Conservation (phyloP, 2,888 invertebrate species). For the Pantelozetes paolii region DNA sequence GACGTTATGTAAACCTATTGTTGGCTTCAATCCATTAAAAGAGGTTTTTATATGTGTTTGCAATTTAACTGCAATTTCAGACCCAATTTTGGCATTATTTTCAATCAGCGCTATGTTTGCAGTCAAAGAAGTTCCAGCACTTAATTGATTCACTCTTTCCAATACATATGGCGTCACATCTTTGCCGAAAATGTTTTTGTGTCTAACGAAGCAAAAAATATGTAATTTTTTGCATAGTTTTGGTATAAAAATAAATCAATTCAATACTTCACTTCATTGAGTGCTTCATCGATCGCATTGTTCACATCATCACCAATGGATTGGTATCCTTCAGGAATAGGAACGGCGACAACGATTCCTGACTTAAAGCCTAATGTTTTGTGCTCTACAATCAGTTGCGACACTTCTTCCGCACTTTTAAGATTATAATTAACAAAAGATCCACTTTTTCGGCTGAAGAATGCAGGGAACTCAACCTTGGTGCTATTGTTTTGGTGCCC, state of each 20-base stretch:
- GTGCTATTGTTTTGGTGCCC: conserved; percentile 47
- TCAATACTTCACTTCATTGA: conserved; percentile 56
- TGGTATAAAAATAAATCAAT: neutral
- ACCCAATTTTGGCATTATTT: conserved; percentile 83
- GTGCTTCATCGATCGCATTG: conserved; percentile 66
- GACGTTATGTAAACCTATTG: conserved; percentile 6
- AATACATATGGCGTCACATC: conserved; percentile 89
- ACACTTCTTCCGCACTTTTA: conserved; percentile 63
- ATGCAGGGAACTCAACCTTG: conserved; percentile 75
- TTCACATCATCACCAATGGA: conserved; percentile 60
- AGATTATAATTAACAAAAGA: conserved; percentile 68
- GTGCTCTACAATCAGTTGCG: conserved; percentile 60
- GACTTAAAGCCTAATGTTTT: conserved; percentile 20
- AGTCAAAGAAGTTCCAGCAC: conserved; percentile 71
- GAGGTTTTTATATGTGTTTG: neutral
- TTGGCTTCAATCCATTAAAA: conserved; percentile 11
- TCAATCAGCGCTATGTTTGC: conserved; percentile 88
- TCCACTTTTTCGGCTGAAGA: conserved; percentile 77
- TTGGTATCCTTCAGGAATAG: conserved; percentile 64
- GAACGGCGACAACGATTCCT: conserved; percentile 77
- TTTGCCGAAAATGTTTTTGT: conserved; percentile 65
- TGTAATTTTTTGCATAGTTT: neutral
- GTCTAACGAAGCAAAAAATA: conserved; percentile 39
- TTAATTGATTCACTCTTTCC: conserved; percentile 69
- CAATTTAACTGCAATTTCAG: conserved; percentile 66